Conservation (phyloP, 2,113 vertebrate species). For the Empidonax alnorum region DNA sequence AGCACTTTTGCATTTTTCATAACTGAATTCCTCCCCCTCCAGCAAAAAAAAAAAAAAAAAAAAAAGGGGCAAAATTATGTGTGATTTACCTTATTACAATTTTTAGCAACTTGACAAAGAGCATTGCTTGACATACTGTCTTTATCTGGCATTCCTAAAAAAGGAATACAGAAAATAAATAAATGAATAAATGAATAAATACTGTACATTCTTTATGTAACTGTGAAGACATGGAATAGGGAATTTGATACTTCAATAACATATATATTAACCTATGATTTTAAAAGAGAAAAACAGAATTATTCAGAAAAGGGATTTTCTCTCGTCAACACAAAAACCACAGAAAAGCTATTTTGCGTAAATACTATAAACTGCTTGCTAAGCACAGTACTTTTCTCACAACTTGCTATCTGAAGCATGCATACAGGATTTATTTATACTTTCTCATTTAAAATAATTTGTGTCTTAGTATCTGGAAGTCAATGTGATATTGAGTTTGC, state of each 20-base stretch:
- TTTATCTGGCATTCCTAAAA: constrained; percentile 91
- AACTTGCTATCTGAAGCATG: neutral
- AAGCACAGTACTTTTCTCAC: neutral
- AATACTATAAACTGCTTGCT: neutral
- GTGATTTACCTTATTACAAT: constrained; percentile 85
- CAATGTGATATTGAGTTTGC: neutral
- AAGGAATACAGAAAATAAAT: constrained; percentile 42
- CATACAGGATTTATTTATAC: neutral
- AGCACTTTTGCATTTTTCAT: neutral
- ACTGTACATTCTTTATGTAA: neutral
- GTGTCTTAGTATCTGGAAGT: neutral
- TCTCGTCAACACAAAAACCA: neutral
- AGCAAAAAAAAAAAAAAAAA: neutral
- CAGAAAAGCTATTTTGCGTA: neutral
- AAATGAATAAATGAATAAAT: neutral
- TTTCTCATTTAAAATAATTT: neutral
- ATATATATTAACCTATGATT: neutral
- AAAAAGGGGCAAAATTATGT: neutral
- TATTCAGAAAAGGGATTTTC: neutral
- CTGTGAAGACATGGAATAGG: neutral
- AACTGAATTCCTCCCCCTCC: neutral
- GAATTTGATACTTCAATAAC: neutral
- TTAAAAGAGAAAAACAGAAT: neutral
- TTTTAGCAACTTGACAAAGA: constrained; percentile 83
- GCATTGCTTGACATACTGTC: constrained; percentile 85